Evolutionary conservation across 2,888 invertebrate species (phyloP), one percentile per base, ranked within the genome.

Genomic region (Mesorhabditis spiculigera): DNA sequence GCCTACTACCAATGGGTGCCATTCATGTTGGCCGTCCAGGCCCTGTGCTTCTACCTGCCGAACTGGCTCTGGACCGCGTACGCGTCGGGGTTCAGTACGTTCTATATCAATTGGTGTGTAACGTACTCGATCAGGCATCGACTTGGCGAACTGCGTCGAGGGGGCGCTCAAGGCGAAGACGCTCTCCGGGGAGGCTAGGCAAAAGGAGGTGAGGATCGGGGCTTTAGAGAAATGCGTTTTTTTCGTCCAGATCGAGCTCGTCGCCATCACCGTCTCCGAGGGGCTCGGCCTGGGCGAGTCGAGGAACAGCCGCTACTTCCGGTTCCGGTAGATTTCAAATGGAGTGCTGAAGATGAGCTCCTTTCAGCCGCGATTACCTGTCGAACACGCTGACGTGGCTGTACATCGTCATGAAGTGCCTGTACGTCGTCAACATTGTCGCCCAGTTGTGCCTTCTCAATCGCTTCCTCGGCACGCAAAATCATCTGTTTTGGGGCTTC

Each of bases 1-100:
- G 28, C 58, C 58, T 50, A 50, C 58, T 50, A 50, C n/a, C 58
- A 50, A 50, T 50, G 58, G 58, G 58, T 50, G 58, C 58, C 58
- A 10, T 10, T 50, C n/a, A n/a, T 50, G 8, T n/a, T 50, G 10
- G 58, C 58, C 8, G 10, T 50, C n/a, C 58, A 50, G n/a, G 58
- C 58, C 8, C 8, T 50, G 10, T 10, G 10, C 2, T 50, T 50
- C n/a, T n/a, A 13, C 8, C 8, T 50, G 8, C 58, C 58, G 10
- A 50, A 50, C 58, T 50, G 58, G 58, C 8, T 50, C 1, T 50
- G 58, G 58, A 50, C 58, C 1, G 58, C 58, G 58, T n/a, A 13
- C 8, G 58, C n/a, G 10, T 13, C 10, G 10, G 8, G 8, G 8
- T 50, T 50, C n/a, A n/a, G 58, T 50, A 50, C 1, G 10, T 50